Conservation (phyloP, 2,113 vertebrate species). For the Muntiacus reevesi region DNA sequence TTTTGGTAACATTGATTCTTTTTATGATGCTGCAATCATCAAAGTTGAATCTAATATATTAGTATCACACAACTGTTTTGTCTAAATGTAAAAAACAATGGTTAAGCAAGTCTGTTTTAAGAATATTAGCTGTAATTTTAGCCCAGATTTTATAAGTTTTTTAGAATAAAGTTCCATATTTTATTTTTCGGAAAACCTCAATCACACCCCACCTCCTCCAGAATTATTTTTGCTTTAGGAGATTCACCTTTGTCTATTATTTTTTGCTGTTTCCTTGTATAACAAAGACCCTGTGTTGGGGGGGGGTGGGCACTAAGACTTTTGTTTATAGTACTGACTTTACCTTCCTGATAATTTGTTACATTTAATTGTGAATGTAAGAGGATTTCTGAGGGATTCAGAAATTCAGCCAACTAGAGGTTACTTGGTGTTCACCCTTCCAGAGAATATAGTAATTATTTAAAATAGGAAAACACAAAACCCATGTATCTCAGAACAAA, state of each 20-base stretch:
- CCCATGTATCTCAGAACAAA: not conserved
- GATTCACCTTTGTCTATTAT: not conserved
- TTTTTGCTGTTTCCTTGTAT: not conserved
- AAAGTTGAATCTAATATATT: not conserved
- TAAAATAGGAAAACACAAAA: slow-evolving; percentile 19
- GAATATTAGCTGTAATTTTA: not conserved
- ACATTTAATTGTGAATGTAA: not conserved
- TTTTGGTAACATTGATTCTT: not conserved
- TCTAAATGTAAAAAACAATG: not conserved
- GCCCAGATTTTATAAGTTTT: not conserved
- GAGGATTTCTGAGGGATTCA: not conserved
- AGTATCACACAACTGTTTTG: not conserved
- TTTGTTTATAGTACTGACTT: not conserved
- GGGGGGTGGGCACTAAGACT: not conserved
- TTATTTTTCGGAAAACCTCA: not conserved
- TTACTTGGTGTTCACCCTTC: not conserved
- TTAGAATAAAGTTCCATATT: not conserved
- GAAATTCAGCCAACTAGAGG: not conserved
- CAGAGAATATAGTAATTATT: not conserved
- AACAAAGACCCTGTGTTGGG: not conserved
- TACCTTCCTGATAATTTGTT: not conserved
- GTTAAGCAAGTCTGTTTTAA: not conserved
- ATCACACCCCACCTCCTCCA: not conserved
- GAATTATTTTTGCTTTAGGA: not conserved
- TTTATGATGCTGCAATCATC: not conserved